Evolutionary conservation across 2,797 vertebrate genomes (phyloP).

Genomic region (Psittacula derbiana): DNA sequence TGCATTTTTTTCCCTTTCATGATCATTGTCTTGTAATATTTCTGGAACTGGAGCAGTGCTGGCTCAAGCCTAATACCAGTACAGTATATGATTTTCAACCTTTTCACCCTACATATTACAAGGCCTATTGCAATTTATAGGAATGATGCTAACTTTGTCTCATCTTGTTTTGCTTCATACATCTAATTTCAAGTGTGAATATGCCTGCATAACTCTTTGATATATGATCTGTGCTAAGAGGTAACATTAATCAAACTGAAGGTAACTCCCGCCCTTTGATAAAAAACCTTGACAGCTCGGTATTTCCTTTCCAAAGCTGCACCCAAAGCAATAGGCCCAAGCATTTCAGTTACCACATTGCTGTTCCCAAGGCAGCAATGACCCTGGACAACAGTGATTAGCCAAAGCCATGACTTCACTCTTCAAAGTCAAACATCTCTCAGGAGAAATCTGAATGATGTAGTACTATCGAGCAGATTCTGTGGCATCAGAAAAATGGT

Average conservation of each 20-base stretch:
- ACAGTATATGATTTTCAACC: background rate
- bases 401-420: slow-evolving; percentile 45
- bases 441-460: slow-evolving; percentile 6
- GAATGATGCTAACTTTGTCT: slow-evolving; percentile 22
- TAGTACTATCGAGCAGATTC: slow-evolving; percentile 12
- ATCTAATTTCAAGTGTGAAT: slow-evolving; percentile 33
- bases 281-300: slow-evolving; percentile 25
- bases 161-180: slow-evolving; percentile 25
- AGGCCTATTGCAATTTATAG: background rate
- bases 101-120: slow-evolving; percentile 25
- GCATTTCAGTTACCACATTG: background rate
- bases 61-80: background rate
- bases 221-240: slow-evolving; percentile 20
- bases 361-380: background rate
- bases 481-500: background rate
- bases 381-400: slow-evolving; percentile 21
- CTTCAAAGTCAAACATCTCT: slow-evolving; percentile 7
- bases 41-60: slow-evolving; percentile 1
- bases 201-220: slow-evolving; percentile 28
- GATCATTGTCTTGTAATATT: background rate
- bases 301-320: slow-evolving; percentile 33
- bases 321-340: background rate
- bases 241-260: slow-evolving; percentile 50
- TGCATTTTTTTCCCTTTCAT: background rate
- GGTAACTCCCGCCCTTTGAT: slow-evolving; percentile 18